These are phyloP conservation scores for Graphium colonna DNA, from an alignment of 2,888 invertebrate species.

Conservation along the genomic window DNA sequence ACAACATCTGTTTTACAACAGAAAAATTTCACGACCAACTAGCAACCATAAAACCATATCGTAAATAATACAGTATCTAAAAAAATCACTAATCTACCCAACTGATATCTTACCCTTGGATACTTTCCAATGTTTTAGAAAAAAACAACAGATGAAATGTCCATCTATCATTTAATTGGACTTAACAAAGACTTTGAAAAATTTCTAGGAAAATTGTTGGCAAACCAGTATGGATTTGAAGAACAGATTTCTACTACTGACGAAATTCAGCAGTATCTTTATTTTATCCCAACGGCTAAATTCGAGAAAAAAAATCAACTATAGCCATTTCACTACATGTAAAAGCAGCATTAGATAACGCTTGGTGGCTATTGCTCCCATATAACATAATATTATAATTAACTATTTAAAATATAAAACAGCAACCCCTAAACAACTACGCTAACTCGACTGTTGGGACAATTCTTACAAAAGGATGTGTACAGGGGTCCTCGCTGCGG, in stretches of 20 bases:
- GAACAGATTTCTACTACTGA: slow-evolving; percentile 12
- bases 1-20: background rate
- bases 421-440: background rate
- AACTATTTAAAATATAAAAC: background rate
- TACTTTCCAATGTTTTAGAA: background rate
- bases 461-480: background rate
- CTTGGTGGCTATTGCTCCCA: slow-evolving; percentile 19
- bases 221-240: slow-evolving; percentile 26
- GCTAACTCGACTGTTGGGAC: background rate
- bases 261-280: slow-evolving; percentile 19
- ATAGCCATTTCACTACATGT: slow-evolving; percentile 24
- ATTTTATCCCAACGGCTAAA: slow-evolving; percentile 2
- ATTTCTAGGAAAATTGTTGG: slow-evolving; percentile 22
- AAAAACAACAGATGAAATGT: background rate
- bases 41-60: background rate
- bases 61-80: background rate
- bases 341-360: slow-evolving; percentile 16
- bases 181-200: slow-evolving; percentile 27
- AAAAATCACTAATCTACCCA: background rate
- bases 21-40: background rate
- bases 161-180: slow-evolving; percentile 29
- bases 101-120: background rate
- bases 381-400: background rate
- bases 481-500: background rate
- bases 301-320: background rate